Base-by-base conservation (phyloP, 2,888 invertebrate species). In the Synergus umbraculus region DNA sequence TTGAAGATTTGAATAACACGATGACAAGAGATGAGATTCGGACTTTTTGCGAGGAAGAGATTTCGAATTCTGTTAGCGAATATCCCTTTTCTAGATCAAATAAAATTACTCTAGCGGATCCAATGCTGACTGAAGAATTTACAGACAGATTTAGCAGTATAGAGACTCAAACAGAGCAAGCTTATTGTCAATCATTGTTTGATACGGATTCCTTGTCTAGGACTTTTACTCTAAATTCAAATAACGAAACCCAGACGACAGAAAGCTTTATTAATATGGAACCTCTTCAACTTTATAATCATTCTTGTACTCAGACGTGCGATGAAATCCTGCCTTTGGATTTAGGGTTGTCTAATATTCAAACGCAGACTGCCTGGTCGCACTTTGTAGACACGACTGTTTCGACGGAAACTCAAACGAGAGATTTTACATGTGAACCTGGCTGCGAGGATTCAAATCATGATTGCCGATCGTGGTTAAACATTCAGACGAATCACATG, bases 351-450 rank as follows among this genome's bases (percentile, higher is more conserved):
- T 93, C 93, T 29, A 93, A 95, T 85, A 95, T 94, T 80, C 94
- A 95, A 87, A 95, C 95, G 0, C 95, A 95, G 89, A 95, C 95
- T 0, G 93, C 93, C 67, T 94, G 94, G 93, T 92, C 93, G 0
- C 90, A 89, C 78, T 91, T 92, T n/a, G 93, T 94, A 78, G 94
- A 94, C 82, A 90, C 93, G 46, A 91, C 94, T 18, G 93, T 93
- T 2, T 94, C 94, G 2, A 93, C 94, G 0, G 94, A 95, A 89
- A 95, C 94, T 13, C 94, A 95, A 89, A 95, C 95, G 0, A 90
- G 89, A 78, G 84, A 85, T 9, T 80, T 85, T 29, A 84, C 86
- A 18, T 87, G 87, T 54, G 83, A 87, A 64, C 82, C 85, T 4
- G 87, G 85, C 63, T 87, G 87, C 60, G 88, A 86, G 49, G 87